Percentiles rank a stretch among this genome's conserved stretches.
Evolutionary conservation across 1,140 invertebrate species (phyloP).

Genomic region (Amphibalanus amphitrite): DNA sequence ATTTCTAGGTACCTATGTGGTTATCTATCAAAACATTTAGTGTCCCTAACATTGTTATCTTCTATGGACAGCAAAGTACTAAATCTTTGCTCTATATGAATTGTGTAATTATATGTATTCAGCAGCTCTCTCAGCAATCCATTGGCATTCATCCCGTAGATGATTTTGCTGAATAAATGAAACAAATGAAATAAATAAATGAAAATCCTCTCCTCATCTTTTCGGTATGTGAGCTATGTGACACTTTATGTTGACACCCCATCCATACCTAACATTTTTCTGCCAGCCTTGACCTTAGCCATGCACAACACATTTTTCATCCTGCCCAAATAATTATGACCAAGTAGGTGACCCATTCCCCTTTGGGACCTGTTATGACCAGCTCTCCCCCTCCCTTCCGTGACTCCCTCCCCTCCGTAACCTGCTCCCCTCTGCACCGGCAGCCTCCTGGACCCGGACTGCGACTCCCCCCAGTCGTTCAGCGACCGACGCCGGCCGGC

Average conservation of each 20-base stretch:
- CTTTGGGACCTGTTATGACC: not conserved
- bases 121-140: not conserved
- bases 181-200: too few relatives aligned
- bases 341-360: too few relatives aligned
- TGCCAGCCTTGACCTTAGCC: too few relatives aligned
- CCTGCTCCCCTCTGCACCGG: not conserved
- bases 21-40: not conserved
- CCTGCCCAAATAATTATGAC: too few relatives aligned
- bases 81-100: not conserved
- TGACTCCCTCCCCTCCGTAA: not conserved
- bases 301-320: too few relatives aligned
- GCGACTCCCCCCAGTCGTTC: constrained; percentile 15
- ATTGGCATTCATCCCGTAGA: too few relatives aligned
- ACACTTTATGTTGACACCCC: too few relatives aligned
- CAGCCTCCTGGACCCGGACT: constrained; percentile 1
- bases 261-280: too few relatives aligned
- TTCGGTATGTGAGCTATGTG: too few relatives aligned
- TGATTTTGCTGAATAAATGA: too few relatives aligned
- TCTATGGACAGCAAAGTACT: not conserved
- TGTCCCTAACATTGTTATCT: not conserved
- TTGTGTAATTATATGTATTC: not conserved
- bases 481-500: constrained; percentile 47
- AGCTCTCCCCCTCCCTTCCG: not conserved
- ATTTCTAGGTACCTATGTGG: constrained; percentile 9
- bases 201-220: too few relatives aligned